Evolutionary conservation across 2,797 vertebrate genomes (phyloP).

Genomic region (Urocyon cinereoargenteus): DNA sequence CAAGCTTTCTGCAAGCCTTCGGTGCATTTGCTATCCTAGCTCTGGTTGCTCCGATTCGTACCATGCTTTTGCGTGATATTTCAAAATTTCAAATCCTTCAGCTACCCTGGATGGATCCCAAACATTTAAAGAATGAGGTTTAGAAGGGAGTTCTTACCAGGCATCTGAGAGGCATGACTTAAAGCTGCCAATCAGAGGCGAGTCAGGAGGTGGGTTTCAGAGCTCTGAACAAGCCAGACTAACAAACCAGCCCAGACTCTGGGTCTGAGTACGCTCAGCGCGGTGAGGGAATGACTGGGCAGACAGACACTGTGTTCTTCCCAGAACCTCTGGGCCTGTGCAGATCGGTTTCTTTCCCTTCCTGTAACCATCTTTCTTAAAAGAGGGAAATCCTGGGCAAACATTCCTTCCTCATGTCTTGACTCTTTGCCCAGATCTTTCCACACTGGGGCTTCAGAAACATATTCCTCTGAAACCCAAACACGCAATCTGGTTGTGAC

Average conservation of each 20-base stretch:
- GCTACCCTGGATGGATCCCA: background rate
- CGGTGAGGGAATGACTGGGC: background rate
- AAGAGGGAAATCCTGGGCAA: constrained; percentile 67
- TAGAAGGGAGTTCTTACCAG: background rate
- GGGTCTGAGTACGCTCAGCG: background rate
- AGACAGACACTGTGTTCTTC: background rate
- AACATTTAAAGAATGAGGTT: constrained; percentile 27
- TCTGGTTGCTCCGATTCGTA: background rate
- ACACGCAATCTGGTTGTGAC: constrained; percentile 51
- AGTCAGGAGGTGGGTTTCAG: background rate
- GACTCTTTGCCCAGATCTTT: constrained; percentile 66
- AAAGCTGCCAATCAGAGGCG: constrained; percentile 32
- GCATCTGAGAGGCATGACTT: background rate
- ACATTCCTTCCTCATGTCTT: constrained; percentile 57
- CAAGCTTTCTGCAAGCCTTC: background rate
- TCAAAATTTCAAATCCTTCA: background rate
- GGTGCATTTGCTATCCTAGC: background rate
- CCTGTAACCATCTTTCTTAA: constrained; percentile 49
- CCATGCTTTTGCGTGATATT: background rate
- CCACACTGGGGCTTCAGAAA: constrained; percentile 40
- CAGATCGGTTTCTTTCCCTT: constrained; percentile 8
- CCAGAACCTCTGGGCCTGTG: background rate
- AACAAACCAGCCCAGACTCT: background rate
- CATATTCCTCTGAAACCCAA: constrained; percentile 47
- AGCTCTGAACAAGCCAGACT: background rate